Evolutionary conservation across 2,797 vertebrate genomes (phyloP), one percentile per base, ranked within the genome.

Genomic region (Typhlichthys eigenmanni): DNA sequence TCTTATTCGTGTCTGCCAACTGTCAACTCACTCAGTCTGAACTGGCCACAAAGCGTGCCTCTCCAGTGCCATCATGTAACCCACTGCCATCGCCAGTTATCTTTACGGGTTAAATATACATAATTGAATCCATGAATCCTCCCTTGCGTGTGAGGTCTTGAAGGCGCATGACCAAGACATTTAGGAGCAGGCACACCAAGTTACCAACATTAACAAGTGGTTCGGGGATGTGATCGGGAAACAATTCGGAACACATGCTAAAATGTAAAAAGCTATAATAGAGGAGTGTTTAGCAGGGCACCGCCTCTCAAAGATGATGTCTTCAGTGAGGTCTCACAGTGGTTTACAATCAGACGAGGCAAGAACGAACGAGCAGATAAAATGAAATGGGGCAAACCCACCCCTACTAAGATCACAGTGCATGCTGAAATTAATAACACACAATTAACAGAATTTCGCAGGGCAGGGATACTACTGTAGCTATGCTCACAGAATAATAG

Each of bases 51-150:
- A 78, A 60, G 52, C 69, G 54, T 69, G 79, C 67, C 78, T 61
- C 56, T 55, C 65, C 69, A 53, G 58, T 69, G 59, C 66, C 74
- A 79, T 66, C 72, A 58, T 63, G 38, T 69, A 72, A 49, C 55
- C 55, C 56, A 47, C 72, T 76, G 73, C 63, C 72, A 77, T 56
- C 66, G 29, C 29, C 74, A 74, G 66, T 85, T 81, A 78, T 77
- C 79, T 81, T 76, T 79, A 66, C 74, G 74, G 68, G 59, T 64
- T 64, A 45, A 70, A 76, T 61, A 48, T 17, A 64, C 69, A 48
- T 79, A 80, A 83, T 29, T 78, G 57, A 64, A 79, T 62, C 69
- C 78, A 74, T 72, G 70, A 77, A 32, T 59, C 51, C 29, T 57
- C 68, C 34, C 55, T 71, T 58, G 66, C 45, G 34, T 69, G 59